Evolutionary conservation across 2,888 invertebrate genomes (phyloP).

Genomic region (Aquatica leii): DNA sequence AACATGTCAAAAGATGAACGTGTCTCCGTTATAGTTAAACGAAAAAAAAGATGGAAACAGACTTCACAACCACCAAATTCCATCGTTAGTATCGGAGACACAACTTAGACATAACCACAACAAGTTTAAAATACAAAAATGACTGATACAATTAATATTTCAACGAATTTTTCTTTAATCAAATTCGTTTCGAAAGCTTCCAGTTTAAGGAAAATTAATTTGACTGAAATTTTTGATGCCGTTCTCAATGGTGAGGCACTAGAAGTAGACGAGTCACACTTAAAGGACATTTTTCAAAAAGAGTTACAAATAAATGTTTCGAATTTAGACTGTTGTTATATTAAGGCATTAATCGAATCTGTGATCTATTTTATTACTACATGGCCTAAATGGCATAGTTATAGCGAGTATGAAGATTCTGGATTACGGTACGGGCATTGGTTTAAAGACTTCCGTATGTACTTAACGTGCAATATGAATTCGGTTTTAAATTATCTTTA

Average conservation of each 20-base stretch:
- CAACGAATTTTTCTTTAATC: too few relatives aligned
- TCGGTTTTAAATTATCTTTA: conserved; percentile 21
- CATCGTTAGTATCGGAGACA: too few relatives aligned
- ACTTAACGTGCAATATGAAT: conserved; percentile 34
- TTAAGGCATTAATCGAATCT: conserved; percentile 67
- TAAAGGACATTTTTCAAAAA: conserved; percentile 22
- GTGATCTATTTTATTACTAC: conserved; percentile 41
- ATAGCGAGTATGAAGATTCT: conserved; percentile 14
- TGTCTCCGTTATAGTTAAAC: too few relatives aligned
- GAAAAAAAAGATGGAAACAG: too few relatives aligned
- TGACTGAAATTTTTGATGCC: background rate
- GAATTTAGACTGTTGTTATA: conserved; percentile 55
- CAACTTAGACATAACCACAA: too few relatives aligned
- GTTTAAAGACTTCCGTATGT: conserved; percentile 34
- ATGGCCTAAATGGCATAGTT: conserved; percentile 43
- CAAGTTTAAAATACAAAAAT: too few relatives aligned
- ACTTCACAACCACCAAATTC: too few relatives aligned
- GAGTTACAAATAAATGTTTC: conserved; percentile 28
- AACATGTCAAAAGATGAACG: too few relatives aligned
- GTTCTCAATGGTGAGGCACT: background rate
- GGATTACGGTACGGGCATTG: conserved; percentile 26
- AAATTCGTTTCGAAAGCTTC: too few relatives aligned
- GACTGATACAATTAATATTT: too few relatives aligned
- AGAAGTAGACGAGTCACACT: background rate
- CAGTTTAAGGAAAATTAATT: background rate